Base-by-base conservation (phyloP, 2,113 vertebrate species). In the Egretta garzetta region DNA sequence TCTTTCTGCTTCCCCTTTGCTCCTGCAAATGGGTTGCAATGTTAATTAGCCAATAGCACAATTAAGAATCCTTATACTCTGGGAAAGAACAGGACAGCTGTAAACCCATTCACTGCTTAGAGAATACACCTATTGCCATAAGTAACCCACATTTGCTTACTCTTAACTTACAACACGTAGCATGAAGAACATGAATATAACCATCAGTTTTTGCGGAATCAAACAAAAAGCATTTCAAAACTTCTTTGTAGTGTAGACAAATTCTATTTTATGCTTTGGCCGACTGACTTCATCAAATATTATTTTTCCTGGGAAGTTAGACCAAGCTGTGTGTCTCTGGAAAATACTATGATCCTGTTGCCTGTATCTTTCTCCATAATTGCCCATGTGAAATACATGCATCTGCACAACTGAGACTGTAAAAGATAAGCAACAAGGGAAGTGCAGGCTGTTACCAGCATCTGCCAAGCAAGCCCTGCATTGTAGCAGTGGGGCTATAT, bases 21-120 rank as follows among this genome's bases (percentile, higher is more conserved):
- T 77, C 18, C 41, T 74, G 22, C 27, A 32, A n/a, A 60, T 17
- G 5, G 21, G 12, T 5, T 62, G 66, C 35, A 26, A 18, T 2
- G 12, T 23, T 67, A 28, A 41, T 33, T 20, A 43, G 39, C 27
- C 0, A 0, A 13, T 0, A 43, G 43, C 26, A 21, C 1, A 4
- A 58, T 35, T 33, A 47, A 41, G n/a, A 76, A 12, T 16, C 53
- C 33, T 35, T 49, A 23, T 11, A 18, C 32, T 32, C 10, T 27
- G 52, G 26, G 18, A 56, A 56, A 76, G 27, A 43, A 35, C 14
- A 62, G 35, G 18, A 35, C 4, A 64, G 35, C 8, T 74, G 50
- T 45, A 91, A 80, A 37, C 5, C 8, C 22, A 5, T 30, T 6
- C 22, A 6, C 47, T 62, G 56, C 21, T 49, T 9, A 21, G 30